A percentile compares a stretch with the other conserved stretches of the same genome.
Evolutionary conservation across 2,797 vertebrate species (phyloP).

Genomic region (Schizothorax lantsangensis): DNA sequence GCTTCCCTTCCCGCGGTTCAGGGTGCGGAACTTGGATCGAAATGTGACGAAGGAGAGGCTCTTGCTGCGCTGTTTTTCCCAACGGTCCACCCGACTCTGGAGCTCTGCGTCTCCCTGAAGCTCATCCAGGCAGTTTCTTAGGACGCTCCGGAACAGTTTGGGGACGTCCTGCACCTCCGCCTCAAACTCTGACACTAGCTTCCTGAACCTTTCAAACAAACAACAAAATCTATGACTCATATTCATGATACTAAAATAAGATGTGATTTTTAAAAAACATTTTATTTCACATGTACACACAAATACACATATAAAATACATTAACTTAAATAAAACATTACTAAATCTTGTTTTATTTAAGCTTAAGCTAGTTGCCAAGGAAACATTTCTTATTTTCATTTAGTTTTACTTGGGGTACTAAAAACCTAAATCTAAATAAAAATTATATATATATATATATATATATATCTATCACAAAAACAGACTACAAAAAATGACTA

Average conservation of each 20-base stretch:
- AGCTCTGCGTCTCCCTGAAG: conserved; percentile 55
- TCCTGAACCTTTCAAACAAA: conserved; percentile 74
- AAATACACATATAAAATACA: not conserved
- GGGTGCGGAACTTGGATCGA: conserved; percentile 74
- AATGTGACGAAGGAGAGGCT: conserved; percentile 81
- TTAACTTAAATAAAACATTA: not conserved
- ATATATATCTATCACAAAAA: not conserved
- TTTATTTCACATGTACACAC: not conserved
- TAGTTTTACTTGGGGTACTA: not conserved
- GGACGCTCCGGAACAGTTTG: conserved; percentile 77
- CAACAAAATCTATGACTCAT: not conserved
- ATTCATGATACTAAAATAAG: not conserved
- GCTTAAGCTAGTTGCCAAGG: not conserved
- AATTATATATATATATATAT: not conserved
- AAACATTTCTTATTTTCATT: not conserved
- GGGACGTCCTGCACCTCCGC: conserved; percentile 81
- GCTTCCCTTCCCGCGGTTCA: conserved; percentile 66
- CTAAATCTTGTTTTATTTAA: not conserved
- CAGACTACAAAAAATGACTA: not conserved
- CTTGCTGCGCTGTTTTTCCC: conserved; percentile 79
- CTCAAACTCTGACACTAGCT: conserved; percentile 80
- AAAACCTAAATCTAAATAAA: not conserved
- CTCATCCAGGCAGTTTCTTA: conserved; percentile 75
- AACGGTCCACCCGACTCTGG: conserved; percentile 44
- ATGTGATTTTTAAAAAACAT: no score